Conservation (phyloP, 2,113 vertebrate species). For the Xyliphius kryptos region DNA sequence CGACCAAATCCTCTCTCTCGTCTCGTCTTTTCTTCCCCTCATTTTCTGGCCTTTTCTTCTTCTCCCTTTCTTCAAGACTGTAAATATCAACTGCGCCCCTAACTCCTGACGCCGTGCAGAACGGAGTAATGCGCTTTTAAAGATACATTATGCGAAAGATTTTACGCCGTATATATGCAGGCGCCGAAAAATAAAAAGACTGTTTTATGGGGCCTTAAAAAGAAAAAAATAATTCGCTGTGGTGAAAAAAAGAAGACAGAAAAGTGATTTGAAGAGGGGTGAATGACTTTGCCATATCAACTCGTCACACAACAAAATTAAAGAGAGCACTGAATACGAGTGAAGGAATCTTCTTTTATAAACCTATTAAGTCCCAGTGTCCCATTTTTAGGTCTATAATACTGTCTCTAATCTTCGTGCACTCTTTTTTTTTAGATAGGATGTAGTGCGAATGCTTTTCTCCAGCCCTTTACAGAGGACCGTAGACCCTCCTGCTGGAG, state of each 20-base stretch:
- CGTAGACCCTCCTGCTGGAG: no score
- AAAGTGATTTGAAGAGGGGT: conserved; percentile 44
- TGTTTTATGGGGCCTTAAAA: conserved; percentile 68
- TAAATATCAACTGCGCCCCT: conserved; percentile 74
- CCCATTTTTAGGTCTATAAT: conserved; percentile 48
- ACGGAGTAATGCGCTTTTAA: conserved; percentile 75
- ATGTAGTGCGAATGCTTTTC: conserved; percentile 65
- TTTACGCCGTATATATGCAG: conserved; percentile 64
- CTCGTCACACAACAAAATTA: conserved; percentile 61
- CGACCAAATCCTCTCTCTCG: no score
- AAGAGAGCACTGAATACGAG: not conserved
- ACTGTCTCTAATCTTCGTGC: conserved; percentile 62
- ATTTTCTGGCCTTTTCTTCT: conserved; percentile 9
- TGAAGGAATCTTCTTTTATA: not conserved
- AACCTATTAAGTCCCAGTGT: conserved; percentile 50
- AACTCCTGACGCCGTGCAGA: conserved; percentile 67
- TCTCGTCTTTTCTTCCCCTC: conserved; percentile 12
- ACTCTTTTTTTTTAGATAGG: conserved; percentile 63
- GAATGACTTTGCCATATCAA: conserved; percentile 59
- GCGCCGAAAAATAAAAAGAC: conserved; percentile 66
- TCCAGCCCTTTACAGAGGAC: conserved; percentile 49
- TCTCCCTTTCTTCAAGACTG: conserved; percentile 47
- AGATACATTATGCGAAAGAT: conserved; percentile 72
- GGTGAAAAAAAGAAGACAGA: conserved; percentile 46
- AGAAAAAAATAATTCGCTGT: conserved; percentile 60